Evolutionary conservation across 1,140 invertebrate species (phyloP).

Genomic region (Heliconius hermathena): DNA sequence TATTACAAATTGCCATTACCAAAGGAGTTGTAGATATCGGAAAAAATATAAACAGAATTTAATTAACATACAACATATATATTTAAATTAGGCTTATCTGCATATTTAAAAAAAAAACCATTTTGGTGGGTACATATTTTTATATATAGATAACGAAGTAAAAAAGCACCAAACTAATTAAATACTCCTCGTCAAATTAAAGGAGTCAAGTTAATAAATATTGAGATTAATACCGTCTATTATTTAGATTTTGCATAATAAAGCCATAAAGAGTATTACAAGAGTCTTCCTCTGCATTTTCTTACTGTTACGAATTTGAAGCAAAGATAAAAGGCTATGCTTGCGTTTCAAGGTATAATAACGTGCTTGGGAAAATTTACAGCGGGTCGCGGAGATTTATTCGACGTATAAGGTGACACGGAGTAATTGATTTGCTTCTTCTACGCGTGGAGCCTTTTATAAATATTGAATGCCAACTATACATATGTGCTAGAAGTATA

Average conservation of each 20-base stretch:
- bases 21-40: no score
- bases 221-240: constrained; percentile 19
- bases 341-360: constrained; percentile 59
- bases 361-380: constrained; percentile 59
- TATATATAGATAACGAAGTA: background rate
- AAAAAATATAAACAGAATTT: no score
- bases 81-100: background rate
- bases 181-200: background rate
- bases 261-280: constrained; percentile 36
- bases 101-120: no score
- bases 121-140: background rate
- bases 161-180: constrained; percentile 3
- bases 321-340: constrained; percentile 45
- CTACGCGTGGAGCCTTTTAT: constrained; percentile 12
- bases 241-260: constrained; percentile 30
- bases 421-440: constrained; percentile 15
- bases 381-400: constrained; percentile 49
- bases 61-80: background rate
- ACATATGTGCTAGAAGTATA: background rate
- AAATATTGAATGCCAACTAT: background rate
- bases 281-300: constrained; percentile 35
- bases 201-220: constrained; percentile 24
- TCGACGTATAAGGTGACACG: constrained; percentile 26
- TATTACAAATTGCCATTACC: no score
- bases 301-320: constrained; percentile 30